Percentiles rank a stretch among this genome's conserved stretches.
Evolutionary conservation across 2,113 vertebrate species (phyloP).

Genomic region (Pelvicachromis taeniatus): DNA sequence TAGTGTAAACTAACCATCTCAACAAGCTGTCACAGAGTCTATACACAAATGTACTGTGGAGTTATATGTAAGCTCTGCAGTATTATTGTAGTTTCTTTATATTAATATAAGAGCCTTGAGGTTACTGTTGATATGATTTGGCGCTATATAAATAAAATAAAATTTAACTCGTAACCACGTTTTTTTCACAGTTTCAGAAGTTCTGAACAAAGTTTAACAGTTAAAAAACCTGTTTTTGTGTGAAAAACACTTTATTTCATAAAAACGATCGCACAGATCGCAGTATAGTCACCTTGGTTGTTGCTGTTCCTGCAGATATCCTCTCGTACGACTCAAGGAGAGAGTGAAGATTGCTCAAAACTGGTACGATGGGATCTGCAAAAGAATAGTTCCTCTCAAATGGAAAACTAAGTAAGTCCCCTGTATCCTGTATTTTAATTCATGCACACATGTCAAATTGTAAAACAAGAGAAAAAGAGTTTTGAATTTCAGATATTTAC

Average conservation of each 20-base stretch:
- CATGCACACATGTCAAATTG: fast-evolving
- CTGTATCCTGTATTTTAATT: neutral
- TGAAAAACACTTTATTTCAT: neutral
- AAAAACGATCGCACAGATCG: neutral
- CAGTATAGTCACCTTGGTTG: neutral
- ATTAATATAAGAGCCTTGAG: neutral
- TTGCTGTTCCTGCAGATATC: slow-evolving; percentile 61
- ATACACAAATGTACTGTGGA: neutral
- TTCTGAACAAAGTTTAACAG: neutral
- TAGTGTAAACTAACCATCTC: fast-evolving
- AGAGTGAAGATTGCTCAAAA: slow-evolving; percentile 71
- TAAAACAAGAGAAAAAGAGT: neutral
- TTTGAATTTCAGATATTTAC: neutral
- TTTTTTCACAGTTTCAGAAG: neutral
- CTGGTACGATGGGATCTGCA: slow-evolving; percentile 68
- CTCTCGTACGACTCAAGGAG: slow-evolving; percentile 69
- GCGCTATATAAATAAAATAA: neutral
- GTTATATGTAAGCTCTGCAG: too few species aligned
- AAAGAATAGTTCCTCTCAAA: slow-evolving; percentile 53
- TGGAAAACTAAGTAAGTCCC: slow-evolving; percentile 74
- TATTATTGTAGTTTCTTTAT: neutral
- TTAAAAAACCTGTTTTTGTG: neutral
- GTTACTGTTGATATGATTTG: neutral
- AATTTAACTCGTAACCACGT: neutral
- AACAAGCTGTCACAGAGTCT: neutral